Conservation (phyloP, 2,888 invertebrate species). For the Drosophila austrosaltans region DNA sequence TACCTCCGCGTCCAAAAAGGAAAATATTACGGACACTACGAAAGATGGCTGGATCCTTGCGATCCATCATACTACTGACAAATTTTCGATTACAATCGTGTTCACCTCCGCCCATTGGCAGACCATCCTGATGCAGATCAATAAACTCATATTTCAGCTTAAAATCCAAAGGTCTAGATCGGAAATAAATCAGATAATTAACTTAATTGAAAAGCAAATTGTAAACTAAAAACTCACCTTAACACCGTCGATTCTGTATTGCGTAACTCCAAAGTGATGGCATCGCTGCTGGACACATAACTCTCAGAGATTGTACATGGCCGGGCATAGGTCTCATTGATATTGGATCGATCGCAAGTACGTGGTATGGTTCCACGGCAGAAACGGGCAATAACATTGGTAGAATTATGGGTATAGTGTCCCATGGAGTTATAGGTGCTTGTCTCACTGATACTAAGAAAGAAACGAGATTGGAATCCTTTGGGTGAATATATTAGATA, state of each 20-base stretch:
- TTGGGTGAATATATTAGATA: neutral
- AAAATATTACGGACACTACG: conserved; percentile 93
- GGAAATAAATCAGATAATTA: neutral
- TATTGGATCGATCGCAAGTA: conserved; percentile 92
- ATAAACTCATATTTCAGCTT: conserved; percentile 95
- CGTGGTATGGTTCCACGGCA: conserved; percentile 92
- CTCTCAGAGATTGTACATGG: conserved; percentile 93
- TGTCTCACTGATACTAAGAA: conserved; percentile 51
- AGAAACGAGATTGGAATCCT: no score
- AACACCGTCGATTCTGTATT: conserved; percentile 93
- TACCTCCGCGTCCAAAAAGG: conserved; percentile 93
- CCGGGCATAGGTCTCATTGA: conserved; percentile 86
- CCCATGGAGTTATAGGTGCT: conserved; percentile 56
- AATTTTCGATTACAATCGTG: conserved; percentile 90
- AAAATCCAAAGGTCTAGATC: conserved; percentile 90
- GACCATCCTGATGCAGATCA: conserved; percentile 93
- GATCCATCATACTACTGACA: conserved; percentile 86
- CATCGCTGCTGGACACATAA: conserved; percentile 92
- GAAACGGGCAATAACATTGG: conserved; percentile 91
- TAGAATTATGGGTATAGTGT: conserved; percentile 87
- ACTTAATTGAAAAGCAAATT: neutral
- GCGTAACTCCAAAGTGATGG: conserved; percentile 91
- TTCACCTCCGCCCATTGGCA: conserved; percentile 89
- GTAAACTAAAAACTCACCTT: conserved; percentile 85
- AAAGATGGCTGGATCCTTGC: conserved; percentile 88